Evolutionary conservation across 2,113 vertebrate species (phyloP).

Genomic region (Syrmaticus mikado): DNA sequence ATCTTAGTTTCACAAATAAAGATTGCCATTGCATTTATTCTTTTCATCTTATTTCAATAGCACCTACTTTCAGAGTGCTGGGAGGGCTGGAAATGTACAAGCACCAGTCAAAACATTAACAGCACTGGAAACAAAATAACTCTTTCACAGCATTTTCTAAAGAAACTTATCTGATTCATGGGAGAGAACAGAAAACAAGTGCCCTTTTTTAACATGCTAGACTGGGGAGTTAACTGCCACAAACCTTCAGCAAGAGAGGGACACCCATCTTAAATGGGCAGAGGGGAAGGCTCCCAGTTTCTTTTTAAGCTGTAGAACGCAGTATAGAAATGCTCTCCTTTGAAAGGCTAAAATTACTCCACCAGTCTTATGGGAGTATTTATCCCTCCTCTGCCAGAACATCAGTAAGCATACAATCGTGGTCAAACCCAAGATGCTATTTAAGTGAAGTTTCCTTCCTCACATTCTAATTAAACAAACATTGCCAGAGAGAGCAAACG

Average conservation of each 20-base stretch:
- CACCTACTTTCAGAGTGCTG: not conserved
- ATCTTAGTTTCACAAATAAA: not conserved
- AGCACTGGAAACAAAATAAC: not conserved
- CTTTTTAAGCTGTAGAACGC: not conserved
- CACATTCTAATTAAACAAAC: not conserved
- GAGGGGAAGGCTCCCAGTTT: not conserved
- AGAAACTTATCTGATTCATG: not conserved
- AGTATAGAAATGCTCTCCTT: not conserved
- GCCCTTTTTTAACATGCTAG: not conserved
- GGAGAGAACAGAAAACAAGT: not conserved
- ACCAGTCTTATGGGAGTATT: not conserved
- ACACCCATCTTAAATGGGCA: not conserved
- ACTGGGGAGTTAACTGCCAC: not conserved
- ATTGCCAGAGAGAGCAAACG: not conserved
- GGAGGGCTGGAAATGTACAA: not conserved
- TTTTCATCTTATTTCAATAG: not conserved
- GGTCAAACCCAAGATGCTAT: not conserved
- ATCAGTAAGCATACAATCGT: not conserved
- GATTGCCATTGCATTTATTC: not conserved
- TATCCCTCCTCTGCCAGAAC: not conserved
- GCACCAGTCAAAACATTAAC: not conserved
- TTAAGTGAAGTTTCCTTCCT: slow-evolving; percentile 4
- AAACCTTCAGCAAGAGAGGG: not conserved
- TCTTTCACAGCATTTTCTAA: not conserved
- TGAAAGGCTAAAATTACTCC: not conserved